Evolutionary conservation across 2,113 vertebrate species (phyloP), one percentile per base, ranked within the genome.

Genomic region (Hassar affinis): DNA sequence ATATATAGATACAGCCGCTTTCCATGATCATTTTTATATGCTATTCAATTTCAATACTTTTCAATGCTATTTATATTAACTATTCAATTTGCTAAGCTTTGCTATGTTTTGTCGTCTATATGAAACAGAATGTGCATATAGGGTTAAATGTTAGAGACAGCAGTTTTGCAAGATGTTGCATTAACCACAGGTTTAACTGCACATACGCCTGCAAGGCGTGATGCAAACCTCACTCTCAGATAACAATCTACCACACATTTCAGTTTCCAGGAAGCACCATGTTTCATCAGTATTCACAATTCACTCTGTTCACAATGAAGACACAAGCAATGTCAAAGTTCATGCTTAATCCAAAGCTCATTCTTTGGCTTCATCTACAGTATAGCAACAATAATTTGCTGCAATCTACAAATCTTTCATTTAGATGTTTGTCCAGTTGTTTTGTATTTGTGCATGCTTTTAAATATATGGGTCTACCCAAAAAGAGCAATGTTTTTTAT

Each of bases 121-220:
- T 42, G 6, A 51, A 7, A 83, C 6, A 10, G 38, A 54, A 14
- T 20, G 33, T 33, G 10, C 56, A 49, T 54, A 27, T 66, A 66
- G 33, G 25, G 6, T 42, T 33, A 3, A 66, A 27, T 71, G 15
- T 42, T 56, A 54, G 30, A 27, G 52, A 35, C 9, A 18, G 51
- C 51, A 49, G 57, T 80, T 69, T 59, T 74, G 35, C 45, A 51
- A 51, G 42, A 64, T 64, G 42, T 27, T 80, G 80, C 79, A 2
- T 82, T 84, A 92, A 91, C 91, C 90, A 84, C 90, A 78, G 86
- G 45, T 77, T 88, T 76, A 89, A 88, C 91, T 79, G 90, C 85
- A 88, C 76, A n/a, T 56, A 49, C 52, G 45, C 59, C 42, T 69
- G 42, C 9, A 27, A 51, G 30, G 30, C 75, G 68, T 6, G 80